Conservation (phyloP, 2,888 invertebrate species). For the Trilocha varians region DNA sequence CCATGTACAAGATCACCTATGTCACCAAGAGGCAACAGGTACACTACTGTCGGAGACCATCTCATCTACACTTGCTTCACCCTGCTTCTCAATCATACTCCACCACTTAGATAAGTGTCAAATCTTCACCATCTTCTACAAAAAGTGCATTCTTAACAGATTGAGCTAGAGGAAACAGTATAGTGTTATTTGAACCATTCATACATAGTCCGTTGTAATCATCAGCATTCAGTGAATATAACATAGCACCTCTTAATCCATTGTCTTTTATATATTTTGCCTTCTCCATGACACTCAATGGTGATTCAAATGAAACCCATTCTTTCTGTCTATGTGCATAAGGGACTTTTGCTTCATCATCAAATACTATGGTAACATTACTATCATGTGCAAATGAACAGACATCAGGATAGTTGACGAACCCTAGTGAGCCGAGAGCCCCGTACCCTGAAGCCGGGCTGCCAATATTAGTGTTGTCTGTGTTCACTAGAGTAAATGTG, state of each 20-base stretch:
- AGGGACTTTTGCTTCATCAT: conserved; percentile 81
- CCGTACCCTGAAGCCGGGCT: conserved; percentile 83
- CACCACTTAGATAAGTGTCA: background rate
- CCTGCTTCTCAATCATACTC: background rate
- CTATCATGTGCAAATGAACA: conserved; percentile 76
- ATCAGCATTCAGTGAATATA: conserved; percentile 87
- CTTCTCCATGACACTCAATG: conserved; percentile 80
- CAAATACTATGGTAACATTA: conserved; percentile 71
- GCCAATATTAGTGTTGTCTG: conserved; percentile 76
- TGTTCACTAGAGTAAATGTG: conserved; percentile 80
- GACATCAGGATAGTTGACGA: conserved; percentile 79
- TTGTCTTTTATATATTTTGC: conserved; percentile 76
- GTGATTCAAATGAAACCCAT: conserved; percentile 89
- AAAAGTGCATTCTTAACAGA: conserved; percentile 20
- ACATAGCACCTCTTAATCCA: conserved; percentile 85
- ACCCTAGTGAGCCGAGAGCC: conserved; percentile 78
- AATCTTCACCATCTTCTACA: background rate
- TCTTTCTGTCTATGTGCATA: conserved; percentile 79
- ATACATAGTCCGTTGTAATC: conserved; percentile 78
- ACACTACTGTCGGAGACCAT: conserved; percentile 20
- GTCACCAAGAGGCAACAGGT: conserved; percentile 60
- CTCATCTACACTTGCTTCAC: background rate
- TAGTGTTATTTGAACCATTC: conserved; percentile 12
- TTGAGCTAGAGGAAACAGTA: conserved; percentile 29
- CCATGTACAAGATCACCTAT: conserved; percentile 68